Evolutionary conservation across 2,888 invertebrate species (phyloP), one percentile per base, ranked within the genome.

Genomic region (Eurois occulta): DNA sequence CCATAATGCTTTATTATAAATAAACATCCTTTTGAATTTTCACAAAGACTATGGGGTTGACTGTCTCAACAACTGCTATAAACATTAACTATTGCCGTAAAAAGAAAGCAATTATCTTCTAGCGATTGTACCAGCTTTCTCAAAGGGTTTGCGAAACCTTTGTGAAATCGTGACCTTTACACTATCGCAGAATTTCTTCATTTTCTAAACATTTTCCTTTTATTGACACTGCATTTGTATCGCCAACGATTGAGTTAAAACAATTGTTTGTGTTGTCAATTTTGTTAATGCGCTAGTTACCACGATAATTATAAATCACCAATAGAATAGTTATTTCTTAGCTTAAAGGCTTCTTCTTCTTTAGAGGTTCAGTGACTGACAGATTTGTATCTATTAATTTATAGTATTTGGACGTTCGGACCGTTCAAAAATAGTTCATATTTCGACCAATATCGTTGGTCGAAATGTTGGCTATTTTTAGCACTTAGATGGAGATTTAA

Each of bases 21-120:
- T 58, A 72, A 52, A 58, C n/a, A 71, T 68, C 10, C 16, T 73
- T 75, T 75, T 38, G 2, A 70, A 7, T 58, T 80, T 75, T 35
- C 43, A 38, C 55, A 48, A 11, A 62, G 60, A 43, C 60, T 52
- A 41, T 55, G 16, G 24, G 65, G 72, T 72, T 64, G n/a, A 11
- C 60, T 21, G 48, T 60, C 43, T 58, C 58, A 70, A 67, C 68
- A 76, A 35, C 55, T 62, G 35, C 48, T 52, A 72, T 64, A 58
- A 60, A 60, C 48, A 72, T 78, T 65, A 67, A 84, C 52, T 7
- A 72, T 24, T 74, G 58, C 58, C 28, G 62, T 84, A 81, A 71
- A 83, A 84, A 62, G 68, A 71, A 81, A 72, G 8, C 46, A 81
- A 85, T 85, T 75, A 70, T 72, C 65, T 75, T 43, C 13, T 16